These are phyloP conservation scores for Agrotis clavis DNA, from an alignment of 2,888 invertebrate species.

Conservation along the genomic window DNA sequence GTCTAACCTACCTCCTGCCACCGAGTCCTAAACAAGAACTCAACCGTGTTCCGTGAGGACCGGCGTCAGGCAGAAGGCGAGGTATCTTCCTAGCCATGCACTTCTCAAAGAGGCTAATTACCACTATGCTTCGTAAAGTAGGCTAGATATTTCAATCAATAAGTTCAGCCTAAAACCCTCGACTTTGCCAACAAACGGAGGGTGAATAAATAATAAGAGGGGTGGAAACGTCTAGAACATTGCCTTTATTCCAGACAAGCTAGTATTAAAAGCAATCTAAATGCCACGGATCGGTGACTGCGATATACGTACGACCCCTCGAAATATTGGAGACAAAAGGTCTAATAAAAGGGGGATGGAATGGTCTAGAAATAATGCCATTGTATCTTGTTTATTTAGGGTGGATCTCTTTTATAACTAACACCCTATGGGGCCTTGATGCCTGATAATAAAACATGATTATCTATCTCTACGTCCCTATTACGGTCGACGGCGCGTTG, in stretches of 20 bases:
- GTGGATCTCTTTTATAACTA: not conserved
- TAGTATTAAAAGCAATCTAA: not conserved
- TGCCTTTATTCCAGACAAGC: not conserved
- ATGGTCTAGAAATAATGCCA: conserved; percentile 20
- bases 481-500: too few relatives aligned
- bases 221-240: conserved; percentile 34
- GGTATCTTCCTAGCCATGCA: too few relatives aligned
- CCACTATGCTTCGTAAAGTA: not conserved
- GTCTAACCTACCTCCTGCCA: too few relatives aligned
- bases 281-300: conserved; percentile 10
- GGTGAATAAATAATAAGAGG: conserved; percentile 27
- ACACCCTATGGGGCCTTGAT: too few relatives aligned
- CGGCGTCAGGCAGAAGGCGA: too few relatives aligned
- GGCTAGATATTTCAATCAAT: not conserved
- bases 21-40: too few relatives aligned
- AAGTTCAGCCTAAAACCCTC: not conserved
- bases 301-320: conserved; percentile 5
- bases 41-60: too few relatives aligned
- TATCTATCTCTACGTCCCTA: too few relatives aligned
- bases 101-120: too few relatives aligned
- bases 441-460: too few relatives aligned
- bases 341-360: conserved; percentile 15
- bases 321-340: not conserved
- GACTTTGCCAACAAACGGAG: conserved; percentile 14
- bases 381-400: not conserved